These are phyloP conservation scores for Archocentrus centrarchus DNA, from an alignment of 2,113 vertebrate genomes.

Conservation along the genomic window DNA sequence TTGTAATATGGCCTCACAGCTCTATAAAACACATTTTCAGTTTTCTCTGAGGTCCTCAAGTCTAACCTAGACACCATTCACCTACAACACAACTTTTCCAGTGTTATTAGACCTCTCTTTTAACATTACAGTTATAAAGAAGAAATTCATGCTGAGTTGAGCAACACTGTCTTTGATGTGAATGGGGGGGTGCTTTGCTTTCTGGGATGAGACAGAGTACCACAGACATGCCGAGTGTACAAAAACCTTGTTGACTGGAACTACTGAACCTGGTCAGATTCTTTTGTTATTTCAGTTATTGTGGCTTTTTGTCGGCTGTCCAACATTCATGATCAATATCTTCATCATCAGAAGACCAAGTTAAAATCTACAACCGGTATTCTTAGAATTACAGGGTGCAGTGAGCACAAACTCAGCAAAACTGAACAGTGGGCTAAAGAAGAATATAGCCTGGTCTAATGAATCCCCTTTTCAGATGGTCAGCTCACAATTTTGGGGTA, in stretches of 20 bases:
- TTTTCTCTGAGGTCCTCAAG: neutral
- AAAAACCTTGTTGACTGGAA: neutral
- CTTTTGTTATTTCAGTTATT: neutral
- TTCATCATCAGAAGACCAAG: neutral
- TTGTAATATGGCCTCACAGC: conserved; percentile 19
- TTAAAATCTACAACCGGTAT: neutral
- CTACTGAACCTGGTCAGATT: neutral
- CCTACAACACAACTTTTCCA: neutral
- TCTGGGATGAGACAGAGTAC: too few relatives aligned
- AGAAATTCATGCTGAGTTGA: too few relatives aligned
- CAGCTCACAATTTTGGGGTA: too few relatives aligned
- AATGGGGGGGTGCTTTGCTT: too few relatives aligned
- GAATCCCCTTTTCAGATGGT: too few relatives aligned
- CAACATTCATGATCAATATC: neutral
- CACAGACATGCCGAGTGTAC: too few relatives aligned
- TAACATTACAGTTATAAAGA: too few relatives aligned
- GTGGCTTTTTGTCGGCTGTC: neutral
- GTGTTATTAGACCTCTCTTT: too few relatives aligned
- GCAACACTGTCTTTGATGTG: too few relatives aligned
- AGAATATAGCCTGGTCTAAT: neutral
- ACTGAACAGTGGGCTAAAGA: neutral
- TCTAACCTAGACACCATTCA: neutral
- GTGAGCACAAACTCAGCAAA: neutral
- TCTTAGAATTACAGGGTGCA: neutral
- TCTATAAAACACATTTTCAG: neutral